phyloP scores from a whole-genome alignment of 1,140 invertebrate genomes.

The Teleogryllus occipitalis region DNA sequence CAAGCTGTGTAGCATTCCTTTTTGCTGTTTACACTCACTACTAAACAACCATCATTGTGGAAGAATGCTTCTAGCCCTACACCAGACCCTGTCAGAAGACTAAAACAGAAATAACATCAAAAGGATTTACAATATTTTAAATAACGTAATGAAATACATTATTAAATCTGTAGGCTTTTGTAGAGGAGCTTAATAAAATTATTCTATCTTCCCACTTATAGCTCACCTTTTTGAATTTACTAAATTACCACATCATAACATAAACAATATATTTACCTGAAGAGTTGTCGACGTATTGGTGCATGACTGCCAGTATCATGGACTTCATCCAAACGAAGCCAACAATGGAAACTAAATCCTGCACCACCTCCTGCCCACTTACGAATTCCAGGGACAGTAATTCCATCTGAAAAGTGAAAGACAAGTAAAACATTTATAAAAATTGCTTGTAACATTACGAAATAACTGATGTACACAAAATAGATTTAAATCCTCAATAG shows the following conservation, averaged over 20 bases:
- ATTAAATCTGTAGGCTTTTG: neutral
- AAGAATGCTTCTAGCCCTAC: constrained; percentile 54
- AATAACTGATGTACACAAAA: no score
- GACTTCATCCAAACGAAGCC: constrained; percentile 43
- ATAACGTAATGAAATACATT: neutral
- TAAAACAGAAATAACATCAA: constrained; percentile 27
- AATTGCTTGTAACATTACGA: no score
- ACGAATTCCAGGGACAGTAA: constrained; percentile 41
- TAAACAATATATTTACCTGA: constrained; percentile 36
- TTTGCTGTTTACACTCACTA: constrained; percentile 47
- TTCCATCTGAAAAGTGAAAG: constrained; percentile 36
- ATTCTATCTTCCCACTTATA: neutral
- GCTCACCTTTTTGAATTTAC: neutral
- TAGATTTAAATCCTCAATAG: no score
- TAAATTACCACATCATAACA: constrained; percentile 18
- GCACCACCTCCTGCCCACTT: constrained; percentile 49
- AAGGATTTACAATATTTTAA: neutral
- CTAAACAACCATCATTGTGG: constrained; percentile 43
- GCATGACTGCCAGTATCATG: constrained; percentile 24
- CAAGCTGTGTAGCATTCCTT: constrained; percentile 48
- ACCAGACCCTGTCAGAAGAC: constrained; percentile 44
- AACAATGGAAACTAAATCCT: constrained; percentile 51
- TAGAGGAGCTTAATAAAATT: neutral
- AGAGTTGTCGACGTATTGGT: constrained; percentile 38
- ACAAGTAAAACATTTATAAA: no score